Evolutionary conservation across 2,888 invertebrate species (phyloP).

Genomic region (Lissocephala sabroskyi): DNA sequence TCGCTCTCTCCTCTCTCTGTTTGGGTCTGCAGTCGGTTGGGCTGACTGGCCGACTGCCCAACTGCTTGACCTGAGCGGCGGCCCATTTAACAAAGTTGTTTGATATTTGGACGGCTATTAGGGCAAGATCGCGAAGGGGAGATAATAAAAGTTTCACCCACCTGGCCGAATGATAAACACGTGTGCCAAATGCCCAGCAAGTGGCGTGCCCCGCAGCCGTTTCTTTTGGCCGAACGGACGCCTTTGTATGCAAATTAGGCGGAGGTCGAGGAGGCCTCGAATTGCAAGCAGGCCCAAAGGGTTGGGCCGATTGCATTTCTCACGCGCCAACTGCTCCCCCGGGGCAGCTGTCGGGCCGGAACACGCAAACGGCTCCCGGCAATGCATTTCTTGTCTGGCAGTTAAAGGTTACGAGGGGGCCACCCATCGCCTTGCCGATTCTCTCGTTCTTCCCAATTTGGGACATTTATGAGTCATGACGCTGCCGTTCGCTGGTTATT

Average conservation of each 20-base stretch:
- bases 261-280: constrained; percentile 13
- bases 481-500: no score
- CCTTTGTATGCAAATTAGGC: constrained; percentile 60
- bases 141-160: no score
- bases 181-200: constrained; percentile 15
- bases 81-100: no score
- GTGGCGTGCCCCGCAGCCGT: constrained; percentile 24
- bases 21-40: no score
- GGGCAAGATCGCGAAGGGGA: no score
- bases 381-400: not conserved
- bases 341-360: constrained; percentile 15
- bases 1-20: no score
- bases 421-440: constrained; percentile 7
- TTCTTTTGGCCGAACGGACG: constrained; percentile 40
- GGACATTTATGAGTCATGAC: no score
- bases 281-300: not conserved
- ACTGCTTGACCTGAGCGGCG: no score
- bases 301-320: constrained; percentile 23
- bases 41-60: no score
- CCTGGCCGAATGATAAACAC: constrained; percentile 6
- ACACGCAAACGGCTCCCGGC: constrained; percentile 14
- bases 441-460: no score
- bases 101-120: no score
- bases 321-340: constrained; percentile 22
- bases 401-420: not conserved